Percentiles rank a stretch among this genome's conserved stretches.
Conservation (phyloP, 92 coral and sea anemone species). For the Zoanthus sociatus region DNA sequence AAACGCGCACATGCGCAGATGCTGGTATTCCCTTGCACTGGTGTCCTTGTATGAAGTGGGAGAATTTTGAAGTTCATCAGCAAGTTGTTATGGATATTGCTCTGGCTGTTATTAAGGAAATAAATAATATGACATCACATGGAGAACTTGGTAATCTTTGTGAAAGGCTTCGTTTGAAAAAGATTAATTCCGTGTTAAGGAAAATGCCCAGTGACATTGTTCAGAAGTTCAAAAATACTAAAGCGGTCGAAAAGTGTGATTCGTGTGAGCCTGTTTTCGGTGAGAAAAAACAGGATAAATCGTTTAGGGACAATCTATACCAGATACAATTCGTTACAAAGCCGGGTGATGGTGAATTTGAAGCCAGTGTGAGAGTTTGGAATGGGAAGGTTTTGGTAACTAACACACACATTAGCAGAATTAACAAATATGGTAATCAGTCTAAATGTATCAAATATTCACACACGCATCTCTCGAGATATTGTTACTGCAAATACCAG, state of each 20-base stretch:
- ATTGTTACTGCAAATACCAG: conserved; percentile 68
- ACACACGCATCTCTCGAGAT: conserved; percentile 74
- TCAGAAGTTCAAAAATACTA: conserved; percentile 67
- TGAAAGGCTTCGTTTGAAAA: conserved; percentile 58
- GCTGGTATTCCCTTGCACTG: conserved; percentile 89
- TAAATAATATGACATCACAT: conserved; percentile 66
- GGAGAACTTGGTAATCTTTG: conserved; percentile 47
- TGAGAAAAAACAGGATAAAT: conserved; percentile 62
- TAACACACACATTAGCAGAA: conserved; percentile 68
- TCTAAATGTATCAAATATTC: conserved; percentile 64
- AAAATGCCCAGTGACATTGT: conserved; percentile 83
- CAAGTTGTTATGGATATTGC: conserved; percentile 63
- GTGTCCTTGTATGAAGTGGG: conserved; percentile 94
- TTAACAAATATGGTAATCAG: conserved; percentile 72
- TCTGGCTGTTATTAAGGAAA: conserved; percentile 58
- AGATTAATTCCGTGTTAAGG: conserved; percentile 67
- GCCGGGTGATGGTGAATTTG: conserved; percentile 79
- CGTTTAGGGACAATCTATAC: conserved; percentile 70
- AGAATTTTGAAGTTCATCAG: conserved; percentile 63
- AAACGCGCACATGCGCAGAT: conserved; percentile 73
- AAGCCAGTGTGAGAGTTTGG: conserved; percentile 75
- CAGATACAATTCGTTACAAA: conserved; percentile 83
- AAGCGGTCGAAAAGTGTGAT: conserved; percentile 66
- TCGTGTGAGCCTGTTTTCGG: conserved; percentile 68
- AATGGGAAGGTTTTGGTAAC: conserved; percentile 54